Conservation (phyloP, 2,797 vertebrate genomes). For the Simalia tracyae region DNA sequence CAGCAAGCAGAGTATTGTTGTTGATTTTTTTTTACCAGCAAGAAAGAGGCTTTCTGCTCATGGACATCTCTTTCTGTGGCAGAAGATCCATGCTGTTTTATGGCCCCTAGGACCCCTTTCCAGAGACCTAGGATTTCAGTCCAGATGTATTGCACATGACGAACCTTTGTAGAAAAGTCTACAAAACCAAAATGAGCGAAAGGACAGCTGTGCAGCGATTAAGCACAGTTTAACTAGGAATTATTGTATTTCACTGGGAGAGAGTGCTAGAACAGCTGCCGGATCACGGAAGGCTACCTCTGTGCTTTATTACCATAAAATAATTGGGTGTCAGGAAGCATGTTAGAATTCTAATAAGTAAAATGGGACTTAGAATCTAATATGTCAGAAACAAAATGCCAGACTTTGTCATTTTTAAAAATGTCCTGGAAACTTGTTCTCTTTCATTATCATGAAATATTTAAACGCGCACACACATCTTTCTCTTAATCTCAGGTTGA, state of each 20-base stretch:
- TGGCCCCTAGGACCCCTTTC: not conserved
- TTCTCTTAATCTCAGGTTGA: not conserved
- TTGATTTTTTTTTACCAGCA: not conserved
- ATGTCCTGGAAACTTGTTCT: not conserved
- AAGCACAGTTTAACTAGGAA: slow-evolving; percentile 30
- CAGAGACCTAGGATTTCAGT: not conserved
- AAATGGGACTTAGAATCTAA: not conserved
- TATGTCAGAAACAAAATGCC: not conserved
- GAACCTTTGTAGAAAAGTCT: not conserved
- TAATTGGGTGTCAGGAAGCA: not conserved
- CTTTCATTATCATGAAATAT: not conserved
- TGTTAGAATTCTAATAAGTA: slow-evolving; percentile 6
- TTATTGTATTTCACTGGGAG: slow-evolving; percentile 38
- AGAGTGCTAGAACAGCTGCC: slow-evolving; percentile 4
- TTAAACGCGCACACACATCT: not conserved
- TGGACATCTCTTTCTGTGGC: not conserved
- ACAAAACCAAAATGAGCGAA: not conserved
- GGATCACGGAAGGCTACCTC: not conserved
- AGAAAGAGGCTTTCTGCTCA: not conserved
- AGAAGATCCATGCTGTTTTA: not conserved
- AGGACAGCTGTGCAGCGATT: not conserved
- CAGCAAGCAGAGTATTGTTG: not conserved
- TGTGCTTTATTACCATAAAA: not conserved
- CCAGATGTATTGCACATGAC: not conserved
- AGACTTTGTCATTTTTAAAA: not conserved